Evolutionary conservation across 2,113 vertebrate genomes (phyloP).

Genomic region (Myrmophylax atrothorax): DNA sequence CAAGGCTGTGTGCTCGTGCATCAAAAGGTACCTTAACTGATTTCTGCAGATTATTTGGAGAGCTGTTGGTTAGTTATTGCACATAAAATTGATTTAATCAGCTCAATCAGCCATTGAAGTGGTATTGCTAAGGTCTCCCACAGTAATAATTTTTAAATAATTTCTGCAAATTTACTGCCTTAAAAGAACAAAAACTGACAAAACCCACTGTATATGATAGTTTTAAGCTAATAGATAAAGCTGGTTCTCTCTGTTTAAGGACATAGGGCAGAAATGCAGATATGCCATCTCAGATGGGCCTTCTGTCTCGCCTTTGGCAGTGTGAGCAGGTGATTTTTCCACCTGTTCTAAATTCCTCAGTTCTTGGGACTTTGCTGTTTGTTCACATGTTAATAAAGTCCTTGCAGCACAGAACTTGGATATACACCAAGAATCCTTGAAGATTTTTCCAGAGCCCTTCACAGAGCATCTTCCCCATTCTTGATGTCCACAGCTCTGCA

Average conservation of each 20-base stretch:
- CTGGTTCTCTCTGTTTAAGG: not conserved
- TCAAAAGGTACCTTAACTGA: slow-evolving; percentile 39
- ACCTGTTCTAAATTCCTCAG: not conserved
- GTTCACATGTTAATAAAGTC: not conserved
- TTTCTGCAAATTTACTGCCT: not conserved
- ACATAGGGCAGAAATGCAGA: not conserved
- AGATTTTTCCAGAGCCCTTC: not conserved
- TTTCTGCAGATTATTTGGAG: slow-evolving; percentile 50
- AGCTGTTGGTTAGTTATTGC: not conserved
- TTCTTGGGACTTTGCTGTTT: not conserved
- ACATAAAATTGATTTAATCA: not conserved
- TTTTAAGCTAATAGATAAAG: not conserved
- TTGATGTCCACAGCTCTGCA: not conserved
- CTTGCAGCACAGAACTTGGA: not conserved
- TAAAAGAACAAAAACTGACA: not conserved
- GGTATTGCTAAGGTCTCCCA: not conserved
- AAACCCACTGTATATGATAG: not conserved
- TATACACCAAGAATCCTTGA: not conserved
- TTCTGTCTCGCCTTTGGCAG: not conserved
- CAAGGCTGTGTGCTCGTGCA: slow-evolving; percentile 11
- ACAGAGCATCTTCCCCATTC: not conserved
- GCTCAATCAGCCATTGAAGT: not conserved
- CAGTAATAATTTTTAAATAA: not conserved
- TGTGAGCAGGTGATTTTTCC: not conserved
- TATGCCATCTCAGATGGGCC: not conserved